phyloP scores from a whole-genome alignment of 1,140 invertebrate species.

The Lineus longissimus region DNA sequence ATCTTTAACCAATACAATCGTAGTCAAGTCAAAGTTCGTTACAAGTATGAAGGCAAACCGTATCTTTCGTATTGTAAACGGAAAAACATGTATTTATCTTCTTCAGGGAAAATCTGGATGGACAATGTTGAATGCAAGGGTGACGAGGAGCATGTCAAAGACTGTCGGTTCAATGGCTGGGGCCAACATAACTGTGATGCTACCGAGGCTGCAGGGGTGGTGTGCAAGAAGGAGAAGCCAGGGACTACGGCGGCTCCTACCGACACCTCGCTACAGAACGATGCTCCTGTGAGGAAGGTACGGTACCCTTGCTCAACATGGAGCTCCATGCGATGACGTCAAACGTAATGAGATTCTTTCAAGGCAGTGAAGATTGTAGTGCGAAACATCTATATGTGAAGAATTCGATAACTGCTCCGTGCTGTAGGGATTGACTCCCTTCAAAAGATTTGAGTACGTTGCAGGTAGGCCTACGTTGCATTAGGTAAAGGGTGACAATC shows the following conservation, averaged over 20 bases:
- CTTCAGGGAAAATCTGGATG: constrained; percentile 71
- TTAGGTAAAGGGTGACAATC: too few species aligned
- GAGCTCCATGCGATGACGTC: neutral
- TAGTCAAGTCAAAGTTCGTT: too few species aligned
- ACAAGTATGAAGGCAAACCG: too few species aligned
- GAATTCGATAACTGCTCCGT: too few species aligned
- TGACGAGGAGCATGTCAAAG: constrained; percentile 65
- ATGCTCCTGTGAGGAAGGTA: neutral
- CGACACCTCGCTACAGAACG: neutral
- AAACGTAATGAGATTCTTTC: neutral
- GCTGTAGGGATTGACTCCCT: too few species aligned
- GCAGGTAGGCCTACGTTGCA: too few species aligned
- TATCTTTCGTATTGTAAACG: too few species aligned
- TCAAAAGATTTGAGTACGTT: too few species aligned
- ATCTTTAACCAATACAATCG: too few species aligned
- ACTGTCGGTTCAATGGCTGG: constrained; percentile 82
- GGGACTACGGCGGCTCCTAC: neutral
- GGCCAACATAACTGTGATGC: constrained; percentile 71
- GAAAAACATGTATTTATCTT: too few species aligned
- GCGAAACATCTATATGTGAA: too few species aligned
- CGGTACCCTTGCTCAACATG: neutral
- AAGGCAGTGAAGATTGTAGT: neutral
- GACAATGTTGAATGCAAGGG: constrained; percentile 83
- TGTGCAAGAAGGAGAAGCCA: constrained; percentile 57
- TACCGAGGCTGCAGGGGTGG: constrained; percentile 76